Conservation (phyloP, 2,888 invertebrate species). For the Lithodes maja region DNA sequence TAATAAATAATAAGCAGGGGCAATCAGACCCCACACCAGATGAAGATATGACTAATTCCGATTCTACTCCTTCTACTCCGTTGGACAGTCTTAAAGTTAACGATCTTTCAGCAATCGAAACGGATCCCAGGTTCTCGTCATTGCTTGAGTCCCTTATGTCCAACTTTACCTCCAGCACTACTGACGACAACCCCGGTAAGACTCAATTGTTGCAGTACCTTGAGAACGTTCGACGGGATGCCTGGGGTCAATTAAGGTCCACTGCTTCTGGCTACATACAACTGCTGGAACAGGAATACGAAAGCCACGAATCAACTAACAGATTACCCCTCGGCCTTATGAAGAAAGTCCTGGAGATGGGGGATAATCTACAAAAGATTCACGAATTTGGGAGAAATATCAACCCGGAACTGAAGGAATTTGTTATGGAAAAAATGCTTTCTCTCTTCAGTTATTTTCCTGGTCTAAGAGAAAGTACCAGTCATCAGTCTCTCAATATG, state of each 20-base stretch:
- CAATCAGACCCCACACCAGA: not conserved
- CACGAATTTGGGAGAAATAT: not conserved
- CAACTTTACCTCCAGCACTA: not conserved
- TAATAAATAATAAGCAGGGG: not conserved
- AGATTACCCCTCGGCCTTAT: conserved; percentile 49
- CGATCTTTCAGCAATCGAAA: no score
- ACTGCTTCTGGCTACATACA: conserved; percentile 43
- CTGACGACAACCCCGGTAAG: not conserved
- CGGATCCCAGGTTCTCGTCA: not conserved
- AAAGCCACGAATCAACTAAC: conserved; percentile 28
- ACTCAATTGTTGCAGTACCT: conserved; percentile 39
- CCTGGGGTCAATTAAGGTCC: conserved; percentile 62
- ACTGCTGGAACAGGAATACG: conserved; percentile 57
- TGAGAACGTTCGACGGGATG: conserved; percentile 49
- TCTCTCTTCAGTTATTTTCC: not conserved
- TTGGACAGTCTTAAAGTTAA: not conserved
- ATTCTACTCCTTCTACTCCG: not conserved
- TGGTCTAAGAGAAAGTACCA: not conserved
- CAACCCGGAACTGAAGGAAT: not conserved
- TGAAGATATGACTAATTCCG: not conserved
- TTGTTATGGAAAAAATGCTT: not conserved
- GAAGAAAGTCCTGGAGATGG: conserved; percentile 55
- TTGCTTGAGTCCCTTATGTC: not conserved
- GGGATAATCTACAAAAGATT: conserved; percentile 25
- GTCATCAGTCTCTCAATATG: not conserved